Base-by-base conservation (phyloP, 2,113 vertebrate species). In the Conger conger region DNA sequence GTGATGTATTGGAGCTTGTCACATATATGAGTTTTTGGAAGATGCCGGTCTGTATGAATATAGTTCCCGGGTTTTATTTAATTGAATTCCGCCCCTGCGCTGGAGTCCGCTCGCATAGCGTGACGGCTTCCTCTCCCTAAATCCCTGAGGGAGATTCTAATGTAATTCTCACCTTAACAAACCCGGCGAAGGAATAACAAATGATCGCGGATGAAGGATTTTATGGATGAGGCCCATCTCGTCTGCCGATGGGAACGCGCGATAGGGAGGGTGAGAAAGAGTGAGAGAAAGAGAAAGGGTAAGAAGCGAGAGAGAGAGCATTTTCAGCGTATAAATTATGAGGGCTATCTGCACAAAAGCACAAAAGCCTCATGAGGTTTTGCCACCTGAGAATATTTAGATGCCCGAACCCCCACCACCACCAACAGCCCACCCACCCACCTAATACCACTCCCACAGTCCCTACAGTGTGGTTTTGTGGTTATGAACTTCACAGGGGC, bases 1-100 rank as follows among this genome's bases (percentile, higher is more conserved):
- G n/a, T 38, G 40, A 76, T 85, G 57, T 76, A 81, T 85, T 36
- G 63, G 36, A 20, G 37, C 82, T 83, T 83, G 82, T 73, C 82
- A 83, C 27, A 68, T 38, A 83, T 73, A 83, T 73, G 60, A 73
- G 57, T 73, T 83, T 68, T 42, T 13, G 73, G 73, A 53, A 18
- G 30, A 77, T 40, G 40, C n/a, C 2, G 27, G 82, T 45, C 63
- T 68, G 73, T 45, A 35, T 83, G 82, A 83, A 77, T 45, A 35
- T 20, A 77, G 27, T 73, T 53, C 45, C n/a, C 36, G 40, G 40
- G 40, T 77, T 83, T n/a, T 77, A 50, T 45, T 40, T 83, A 83
- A 83, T 83, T 42, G 82, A 76, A 83, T 83, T 83, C 40, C 73
- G 7, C 38, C 82, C 63, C 15, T n/a, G 30, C 35, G 13, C 17